These are phyloP conservation scores for Zeus faber DNA, from an alignment of 2,113 vertebrate species.

Conservation along the genomic window DNA sequence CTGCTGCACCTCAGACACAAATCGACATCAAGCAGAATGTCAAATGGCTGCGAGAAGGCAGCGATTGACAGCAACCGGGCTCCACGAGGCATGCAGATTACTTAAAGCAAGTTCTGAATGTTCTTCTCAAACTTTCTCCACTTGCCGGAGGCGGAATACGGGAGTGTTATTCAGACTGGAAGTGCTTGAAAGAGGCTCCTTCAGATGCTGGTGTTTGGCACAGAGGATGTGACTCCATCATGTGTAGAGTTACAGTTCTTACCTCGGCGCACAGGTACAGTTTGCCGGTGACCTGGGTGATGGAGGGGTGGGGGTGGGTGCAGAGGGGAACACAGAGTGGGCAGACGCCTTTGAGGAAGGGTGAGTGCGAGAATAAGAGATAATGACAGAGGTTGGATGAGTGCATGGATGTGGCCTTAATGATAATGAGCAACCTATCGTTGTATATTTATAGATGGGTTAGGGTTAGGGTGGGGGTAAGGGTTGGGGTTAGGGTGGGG, in stretches of 20 bases:
- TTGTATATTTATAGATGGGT: too few relatives aligned
- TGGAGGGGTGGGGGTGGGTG: too few relatives aligned
- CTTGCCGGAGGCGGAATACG: constrained; percentile 48
- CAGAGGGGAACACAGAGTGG: too few relatives aligned
- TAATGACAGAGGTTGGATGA: too few relatives aligned
- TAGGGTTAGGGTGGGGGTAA: too few relatives aligned
- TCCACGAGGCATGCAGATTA: constrained; percentile 64
- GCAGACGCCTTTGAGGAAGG: too few relatives aligned
- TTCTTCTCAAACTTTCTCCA: constrained; percentile 67
- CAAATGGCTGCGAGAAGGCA: constrained; percentile 62
- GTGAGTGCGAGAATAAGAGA: too few relatives aligned
- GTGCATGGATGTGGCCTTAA: too few relatives aligned
- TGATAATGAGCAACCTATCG: too few relatives aligned
- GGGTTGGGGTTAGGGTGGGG: too few relatives aligned
- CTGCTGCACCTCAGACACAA: constrained; percentile 66
- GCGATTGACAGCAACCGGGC: constrained; percentile 62
- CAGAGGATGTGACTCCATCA: constrained; percentile 35
- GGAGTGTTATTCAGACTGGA: constrained; percentile 53
- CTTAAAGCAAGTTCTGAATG: constrained; percentile 64
- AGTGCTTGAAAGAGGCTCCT: constrained; percentile 57
- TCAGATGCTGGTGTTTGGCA: constrained; percentile 42
- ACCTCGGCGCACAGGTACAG: constrained; percentile 29
- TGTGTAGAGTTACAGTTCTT: too few relatives aligned
- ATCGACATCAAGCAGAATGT: constrained; percentile 73
- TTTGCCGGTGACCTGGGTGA: constrained; percentile 21